Evolutionary conservation across 1,140 invertebrate species (phyloP).

Genomic region (Sycophaga agraensis): DNA sequence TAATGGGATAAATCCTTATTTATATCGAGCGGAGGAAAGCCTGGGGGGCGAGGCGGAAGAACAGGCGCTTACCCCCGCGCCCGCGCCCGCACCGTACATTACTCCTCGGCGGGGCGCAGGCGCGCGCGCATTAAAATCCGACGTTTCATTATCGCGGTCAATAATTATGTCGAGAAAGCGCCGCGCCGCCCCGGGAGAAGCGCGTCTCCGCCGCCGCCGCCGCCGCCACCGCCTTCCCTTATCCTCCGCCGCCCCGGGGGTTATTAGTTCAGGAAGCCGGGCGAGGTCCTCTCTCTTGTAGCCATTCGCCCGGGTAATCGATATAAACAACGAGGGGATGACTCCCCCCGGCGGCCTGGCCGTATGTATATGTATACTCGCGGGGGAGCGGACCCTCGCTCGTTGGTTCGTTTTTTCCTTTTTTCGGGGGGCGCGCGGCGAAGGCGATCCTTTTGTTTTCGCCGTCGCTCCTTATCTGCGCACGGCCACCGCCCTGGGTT

Average conservation of each 20-base stretch:
- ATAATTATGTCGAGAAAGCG: conserved; percentile 40
- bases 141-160: conserved; percentile 38
- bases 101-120: conserved; percentile 11
- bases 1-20: conserved; percentile 21
- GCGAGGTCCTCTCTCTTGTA: conserved; percentile 8
- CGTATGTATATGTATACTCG: conserved; percentile 23
- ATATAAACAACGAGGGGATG: conserved; percentile 46
- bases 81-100: conserved; percentile 14
- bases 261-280: conserved; percentile 55
- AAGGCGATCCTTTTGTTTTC: conserved; percentile 29
- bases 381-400: no score
- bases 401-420: conserved; percentile 20
- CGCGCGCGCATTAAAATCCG: conserved; percentile 36
- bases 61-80: neutral
- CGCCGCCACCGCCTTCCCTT: conserved; percentile 17
- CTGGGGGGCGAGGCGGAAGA: no score
- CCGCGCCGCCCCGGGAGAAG: neutral
- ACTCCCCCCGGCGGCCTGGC: conserved; percentile 23
- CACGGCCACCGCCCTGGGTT: neutral
- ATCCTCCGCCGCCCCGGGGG: conserved; percentile 34
- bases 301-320: conserved; percentile 44
- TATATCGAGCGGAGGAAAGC: neutral
- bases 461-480: conserved; percentile 17
- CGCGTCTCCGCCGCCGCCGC: conserved; percentile 16
- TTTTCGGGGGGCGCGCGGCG: neutral